Evolutionary conservation across 2,888 invertebrate species (phyloP).

Genomic region (Cetonia aurata): DNA sequence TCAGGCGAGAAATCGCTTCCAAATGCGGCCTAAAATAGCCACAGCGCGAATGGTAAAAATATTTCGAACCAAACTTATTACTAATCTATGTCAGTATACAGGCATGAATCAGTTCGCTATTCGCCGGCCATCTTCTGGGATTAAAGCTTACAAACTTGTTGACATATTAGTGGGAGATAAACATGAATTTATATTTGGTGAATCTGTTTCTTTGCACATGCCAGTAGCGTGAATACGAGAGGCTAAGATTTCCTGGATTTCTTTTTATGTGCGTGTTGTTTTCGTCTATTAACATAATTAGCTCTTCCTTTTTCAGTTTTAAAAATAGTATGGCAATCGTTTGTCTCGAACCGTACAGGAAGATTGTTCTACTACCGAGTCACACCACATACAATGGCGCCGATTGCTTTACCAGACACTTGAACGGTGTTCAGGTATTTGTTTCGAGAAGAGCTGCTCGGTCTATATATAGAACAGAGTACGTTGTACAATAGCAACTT

Average conservation of each 20-base stretch:
- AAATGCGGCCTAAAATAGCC: constrained; percentile 14
- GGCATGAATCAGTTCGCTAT: constrained; percentile 32
- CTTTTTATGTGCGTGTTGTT: constrained; percentile 7
- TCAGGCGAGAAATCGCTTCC: constrained; percentile 11
- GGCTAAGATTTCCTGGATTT: background rate
- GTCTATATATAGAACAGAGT: constrained; percentile 48
- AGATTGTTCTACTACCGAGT: background rate
- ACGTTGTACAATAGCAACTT: constrained; percentile 46
- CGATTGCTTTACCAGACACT: constrained; percentile 7
- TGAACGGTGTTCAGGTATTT: constrained; percentile 43
- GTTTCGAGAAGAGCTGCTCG: constrained; percentile 43
- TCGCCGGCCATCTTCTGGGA: constrained; percentile 25
- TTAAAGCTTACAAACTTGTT: constrained; percentile 28
- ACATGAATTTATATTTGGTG: constrained; percentile 19
- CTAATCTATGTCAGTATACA: constrained; percentile 19
- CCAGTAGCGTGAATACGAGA: constrained; percentile 14
- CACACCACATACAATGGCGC: too few species aligned
- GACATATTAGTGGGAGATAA: constrained; percentile 4
- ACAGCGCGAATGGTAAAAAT: constrained; percentile 1
- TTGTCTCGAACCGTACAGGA: background rate
- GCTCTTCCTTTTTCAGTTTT: constrained; percentile 1
- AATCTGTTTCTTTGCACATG: constrained; percentile 20
- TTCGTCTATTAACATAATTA: constrained; percentile 12
- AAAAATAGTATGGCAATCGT: background rate
- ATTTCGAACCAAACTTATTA: constrained; percentile 20